Conservation (phyloP, 2,113 vertebrate genomes). For the Camelus dromedarius region DNA sequence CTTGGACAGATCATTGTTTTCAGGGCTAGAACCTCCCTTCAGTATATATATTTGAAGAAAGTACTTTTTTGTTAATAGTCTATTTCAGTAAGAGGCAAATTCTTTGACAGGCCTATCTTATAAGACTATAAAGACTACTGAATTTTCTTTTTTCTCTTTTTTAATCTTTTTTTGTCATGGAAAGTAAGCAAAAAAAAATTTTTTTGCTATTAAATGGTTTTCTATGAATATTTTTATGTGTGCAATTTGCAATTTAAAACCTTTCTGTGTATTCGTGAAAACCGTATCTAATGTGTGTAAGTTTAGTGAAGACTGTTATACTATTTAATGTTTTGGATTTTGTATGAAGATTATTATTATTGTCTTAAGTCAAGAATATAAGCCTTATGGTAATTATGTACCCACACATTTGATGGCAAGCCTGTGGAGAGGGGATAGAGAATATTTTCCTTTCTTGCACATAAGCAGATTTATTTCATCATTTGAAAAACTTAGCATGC, state of each 20-base stretch:
- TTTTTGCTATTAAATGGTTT: not conserved
- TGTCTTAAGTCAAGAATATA: not conserved
- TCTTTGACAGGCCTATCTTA: not conserved
- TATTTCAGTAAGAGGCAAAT: not conserved
- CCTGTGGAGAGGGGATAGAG: not conserved
- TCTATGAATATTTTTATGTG: not conserved
- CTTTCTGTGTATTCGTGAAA: not conserved
- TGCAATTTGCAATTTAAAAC: not conserved
- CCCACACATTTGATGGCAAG: not conserved
- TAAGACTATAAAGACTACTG: not conserved
- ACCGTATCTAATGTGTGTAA: not conserved
- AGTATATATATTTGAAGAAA: not conserved
- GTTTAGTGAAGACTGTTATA: not conserved
- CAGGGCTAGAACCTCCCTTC: not conserved
- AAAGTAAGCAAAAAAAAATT: not conserved
- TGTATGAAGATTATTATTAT: not conserved
- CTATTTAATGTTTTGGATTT: not conserved
- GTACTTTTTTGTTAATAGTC: not conserved
- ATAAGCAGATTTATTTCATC: not conserved
- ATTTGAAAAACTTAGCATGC: not conserved
- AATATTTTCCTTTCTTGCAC: not conserved
- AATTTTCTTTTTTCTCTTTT: not conserved
- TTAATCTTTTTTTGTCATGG: not conserved
- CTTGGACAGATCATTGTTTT: not conserved
- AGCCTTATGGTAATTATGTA: not conserved